Conservation (phyloP, 2,113 vertebrate species). For the Toxotes jaculatrix region DNA sequence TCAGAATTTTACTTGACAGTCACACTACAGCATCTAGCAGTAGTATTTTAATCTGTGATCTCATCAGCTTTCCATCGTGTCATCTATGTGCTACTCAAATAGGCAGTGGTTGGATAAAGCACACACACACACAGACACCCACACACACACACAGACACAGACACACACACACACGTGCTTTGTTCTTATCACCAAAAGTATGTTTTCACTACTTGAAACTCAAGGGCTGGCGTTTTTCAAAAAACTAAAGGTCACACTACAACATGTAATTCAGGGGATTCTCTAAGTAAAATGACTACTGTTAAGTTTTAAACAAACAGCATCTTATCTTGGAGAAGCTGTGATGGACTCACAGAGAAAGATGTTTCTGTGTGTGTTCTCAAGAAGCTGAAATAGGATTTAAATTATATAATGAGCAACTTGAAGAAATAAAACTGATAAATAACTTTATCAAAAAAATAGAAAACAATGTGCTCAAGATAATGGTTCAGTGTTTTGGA, state of each 20-base stretch:
- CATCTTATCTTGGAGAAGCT: neutral
- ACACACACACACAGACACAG: neutral
- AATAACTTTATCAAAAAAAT: neutral
- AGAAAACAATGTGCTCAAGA: neutral
- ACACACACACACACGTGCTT: neutral
- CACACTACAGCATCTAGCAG: neutral
- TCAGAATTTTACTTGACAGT: neutral
- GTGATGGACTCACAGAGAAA: neutral
- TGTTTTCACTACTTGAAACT: constrained; percentile 15
- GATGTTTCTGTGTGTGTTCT: neutral
- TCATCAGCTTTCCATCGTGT: neutral
- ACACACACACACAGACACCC: neutral
- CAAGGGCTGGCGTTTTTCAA: neutral
- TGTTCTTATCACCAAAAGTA: constrained; percentile 13
- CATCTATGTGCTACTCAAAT: neutral
- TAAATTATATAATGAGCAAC: neutral
- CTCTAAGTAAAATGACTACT: neutral
- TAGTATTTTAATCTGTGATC: constrained; percentile 1
- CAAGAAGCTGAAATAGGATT: neutral
- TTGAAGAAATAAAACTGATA: neutral
- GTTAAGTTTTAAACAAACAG: neutral
- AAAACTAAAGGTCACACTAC: constrained; percentile 19
- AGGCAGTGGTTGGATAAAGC: neutral
- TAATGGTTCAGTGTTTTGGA: neutral
- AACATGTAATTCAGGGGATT: constrained; percentile 6